Evolutionary conservation across 2,797 vertebrate species (phyloP).

Genomic region (Molossus alvarezi): DNA sequence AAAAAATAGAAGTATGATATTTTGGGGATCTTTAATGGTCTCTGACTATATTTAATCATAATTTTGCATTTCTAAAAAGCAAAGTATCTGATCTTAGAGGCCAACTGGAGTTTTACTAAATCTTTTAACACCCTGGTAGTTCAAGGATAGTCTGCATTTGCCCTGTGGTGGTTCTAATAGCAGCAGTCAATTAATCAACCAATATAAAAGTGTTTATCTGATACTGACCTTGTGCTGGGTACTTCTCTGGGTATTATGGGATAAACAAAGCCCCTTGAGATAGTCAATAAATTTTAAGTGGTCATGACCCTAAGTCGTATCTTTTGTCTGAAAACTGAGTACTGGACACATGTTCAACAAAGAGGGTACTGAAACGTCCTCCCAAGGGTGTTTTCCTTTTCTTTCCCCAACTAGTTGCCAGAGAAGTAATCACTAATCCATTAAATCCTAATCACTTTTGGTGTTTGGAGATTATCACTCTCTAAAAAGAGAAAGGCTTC

Average conservation of each 20-base stretch:
- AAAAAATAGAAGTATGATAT: conserved; percentile 18
- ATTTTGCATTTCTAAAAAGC: conserved; percentile 46
- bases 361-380: neutral
- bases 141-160: conserved; percentile 69
- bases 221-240: conserved; percentile 50
- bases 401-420: conserved; percentile 40
- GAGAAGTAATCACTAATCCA: conserved; percentile 17
- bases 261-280: conserved; percentile 45
- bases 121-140: conserved; percentile 59
- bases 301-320: conserved; percentile 26
- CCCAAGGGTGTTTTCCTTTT: conserved; percentile 25
- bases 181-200: conserved; percentile 68
- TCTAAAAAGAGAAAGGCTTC: neutral
- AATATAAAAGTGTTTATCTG: conserved; percentile 63
- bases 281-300: conserved; percentile 69
- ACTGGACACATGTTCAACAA: neutral
- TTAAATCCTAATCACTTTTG: conserved; percentile 54
- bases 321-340: conserved; percentile 67
- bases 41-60: conserved; percentile 51
- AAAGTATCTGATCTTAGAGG: conserved; percentile 31
- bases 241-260: conserved; percentile 5
- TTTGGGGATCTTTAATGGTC: conserved; percentile 38
- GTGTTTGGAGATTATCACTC: conserved; percentile 10
- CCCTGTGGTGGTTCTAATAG: conserved; percentile 42
- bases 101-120: conserved; percentile 29